Percentiles rank a stretch among this genome's conserved stretches.
Conservation (phyloP, 2,797 vertebrate species). For the Centroberyx gerrardi region DNA sequence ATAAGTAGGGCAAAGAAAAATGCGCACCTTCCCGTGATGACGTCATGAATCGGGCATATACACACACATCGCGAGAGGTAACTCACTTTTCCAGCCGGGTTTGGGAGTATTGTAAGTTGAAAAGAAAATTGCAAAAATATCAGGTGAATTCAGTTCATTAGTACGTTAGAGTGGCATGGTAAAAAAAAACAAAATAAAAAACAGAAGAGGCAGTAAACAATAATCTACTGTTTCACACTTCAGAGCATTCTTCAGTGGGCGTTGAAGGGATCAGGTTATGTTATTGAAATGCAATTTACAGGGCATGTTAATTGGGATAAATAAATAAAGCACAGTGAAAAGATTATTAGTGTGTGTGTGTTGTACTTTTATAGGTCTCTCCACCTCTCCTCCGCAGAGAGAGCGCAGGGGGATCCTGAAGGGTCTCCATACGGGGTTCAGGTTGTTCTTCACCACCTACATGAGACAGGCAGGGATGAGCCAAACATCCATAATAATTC, state of each 20-base stretch:
- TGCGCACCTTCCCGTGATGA: constrained; percentile 52
- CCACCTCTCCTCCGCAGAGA: constrained; percentile 93
- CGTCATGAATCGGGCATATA: constrained; percentile 17
- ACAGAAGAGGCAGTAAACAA: background rate
- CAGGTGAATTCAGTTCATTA: constrained; percentile 43
- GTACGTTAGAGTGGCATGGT: constrained; percentile 52
- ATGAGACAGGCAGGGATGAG: background rate
- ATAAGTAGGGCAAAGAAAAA: constrained; percentile 18
- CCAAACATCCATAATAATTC: fast-evolving
- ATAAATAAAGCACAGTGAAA: background rate
- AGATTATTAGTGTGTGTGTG: background rate
- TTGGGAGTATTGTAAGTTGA: constrained; percentile 33
- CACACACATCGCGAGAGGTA: constrained; percentile 31
- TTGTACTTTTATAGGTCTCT: constrained; percentile 86
- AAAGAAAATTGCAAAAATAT: constrained; percentile 45
- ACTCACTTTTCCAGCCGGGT: constrained; percentile 32
- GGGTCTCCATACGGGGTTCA: constrained; percentile 94
- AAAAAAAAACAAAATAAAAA: constrained; percentile 22
- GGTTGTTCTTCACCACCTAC: constrained; percentile 93
- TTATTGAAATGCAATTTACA: constrained; percentile 38
- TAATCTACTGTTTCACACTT: background rate
- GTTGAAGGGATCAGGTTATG: constrained; percentile 7
- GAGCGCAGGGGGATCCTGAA: constrained; percentile 92
- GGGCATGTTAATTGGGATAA: background rate
- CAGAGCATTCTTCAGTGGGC: background rate